Percentiles rank a stretch among this genome's conserved stretches.
These are phyloP conservation scores for Brevimyrus niger DNA, from an alignment of 2,113 vertebrate species.

Conservation along the genomic window DNA sequence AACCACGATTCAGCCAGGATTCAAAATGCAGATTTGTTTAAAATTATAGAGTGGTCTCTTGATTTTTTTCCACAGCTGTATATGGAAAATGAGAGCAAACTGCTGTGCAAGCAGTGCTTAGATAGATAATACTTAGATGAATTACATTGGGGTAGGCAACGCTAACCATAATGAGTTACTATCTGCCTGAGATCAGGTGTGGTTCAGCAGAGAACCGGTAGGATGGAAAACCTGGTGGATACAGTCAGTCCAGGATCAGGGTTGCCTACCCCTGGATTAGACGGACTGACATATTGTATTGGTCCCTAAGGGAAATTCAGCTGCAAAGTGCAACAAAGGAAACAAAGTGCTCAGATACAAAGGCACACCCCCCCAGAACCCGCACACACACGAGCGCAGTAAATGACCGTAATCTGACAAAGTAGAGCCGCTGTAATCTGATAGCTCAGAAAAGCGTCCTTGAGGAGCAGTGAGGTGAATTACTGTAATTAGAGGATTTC, in stretches of 20 bases:
- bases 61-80: too few relatives aligned
- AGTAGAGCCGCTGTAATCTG: background rate
- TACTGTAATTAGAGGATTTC: slow-evolving; percentile 10
- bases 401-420: slow-evolving; percentile 45
- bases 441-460: background rate
- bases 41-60: too few relatives aligned
- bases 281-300: background rate
- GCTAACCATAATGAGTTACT: background rate
- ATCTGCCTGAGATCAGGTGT: background rate
- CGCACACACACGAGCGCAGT: background rate
- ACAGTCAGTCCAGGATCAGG: background rate
- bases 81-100: background rate
- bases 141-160: background rate
- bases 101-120: background rate
- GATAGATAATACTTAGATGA: background rate
- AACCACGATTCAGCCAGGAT: too few relatives aligned
- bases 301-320: background rate
- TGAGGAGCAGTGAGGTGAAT: background rate
- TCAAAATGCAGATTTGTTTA: too few relatives aligned
- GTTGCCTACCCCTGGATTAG: background rate
- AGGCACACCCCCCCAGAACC: background rate
- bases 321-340: background rate
- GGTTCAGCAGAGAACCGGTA: background rate
- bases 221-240: background rate
- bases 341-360: background rate